A percentile compares a stretch with the other conserved stretches of the same genome.
Conservation (phyloP, 1,140 invertebrate genomes). For the Euglossa dilemma region DNA sequence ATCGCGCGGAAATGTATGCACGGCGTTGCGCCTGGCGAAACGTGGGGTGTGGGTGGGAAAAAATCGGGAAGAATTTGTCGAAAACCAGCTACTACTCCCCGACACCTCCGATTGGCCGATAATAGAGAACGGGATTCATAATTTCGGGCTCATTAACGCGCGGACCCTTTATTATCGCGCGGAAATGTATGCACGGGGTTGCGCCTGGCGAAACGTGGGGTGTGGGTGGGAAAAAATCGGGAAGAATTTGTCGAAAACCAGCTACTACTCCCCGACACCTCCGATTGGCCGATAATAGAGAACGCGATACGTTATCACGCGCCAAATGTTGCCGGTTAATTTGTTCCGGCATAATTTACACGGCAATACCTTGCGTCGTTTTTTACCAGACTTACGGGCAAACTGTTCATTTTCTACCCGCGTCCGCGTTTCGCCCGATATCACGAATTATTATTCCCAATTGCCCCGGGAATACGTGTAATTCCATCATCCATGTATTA, state of each 20-base stretch:
- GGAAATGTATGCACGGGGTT: not conserved
- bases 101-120: conserved; percentile 8
- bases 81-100: conserved; percentile 5
- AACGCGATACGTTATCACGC: not conserved
- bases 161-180: conserved; percentile 25
- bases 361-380: not conserved
- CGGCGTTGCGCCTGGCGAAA: not conserved
- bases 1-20: not conserved
- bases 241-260: not conserved
- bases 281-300: conserved; percentile 14
- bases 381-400: not conserved
- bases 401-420: not conserved
- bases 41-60: not conserved
- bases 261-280: not conserved
- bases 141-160: conserved; percentile 34
- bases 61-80: not conserved
- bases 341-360: not conserved
- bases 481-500: too few relatives aligned
- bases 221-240: not conserved
- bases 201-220: not conserved
- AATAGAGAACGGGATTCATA: conserved; percentile 21
- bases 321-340: conserved; percentile 42
- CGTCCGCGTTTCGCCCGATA: not conserved
- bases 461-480: too few relatives aligned
- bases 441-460: not conserved